A percentile compares a stretch with the other conserved stretches of the same genome.
phyloP scores from a whole-genome alignment of 1,140 invertebrate species.

The Lordiphosa collinella region DNA sequence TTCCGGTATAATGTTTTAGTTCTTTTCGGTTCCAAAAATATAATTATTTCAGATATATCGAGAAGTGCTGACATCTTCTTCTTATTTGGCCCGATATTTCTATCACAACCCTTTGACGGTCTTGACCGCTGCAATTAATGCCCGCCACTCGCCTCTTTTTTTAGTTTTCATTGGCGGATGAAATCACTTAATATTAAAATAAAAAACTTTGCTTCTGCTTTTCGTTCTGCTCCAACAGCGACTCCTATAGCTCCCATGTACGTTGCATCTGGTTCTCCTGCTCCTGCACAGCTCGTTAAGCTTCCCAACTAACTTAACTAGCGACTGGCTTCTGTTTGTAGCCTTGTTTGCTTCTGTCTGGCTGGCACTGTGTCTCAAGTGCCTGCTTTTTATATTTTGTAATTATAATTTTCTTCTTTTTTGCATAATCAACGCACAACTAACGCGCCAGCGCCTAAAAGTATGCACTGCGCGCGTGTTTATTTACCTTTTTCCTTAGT shows the following conservation, averaged over 20 bases:
- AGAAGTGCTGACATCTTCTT: too few relatives aligned
- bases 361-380: slow-evolving; percentile 56
- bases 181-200: background rate
- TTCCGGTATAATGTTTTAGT: too few relatives aligned
- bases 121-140: too few relatives aligned
- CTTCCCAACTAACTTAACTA: slow-evolving; percentile 23
- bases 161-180: too few relatives aligned
- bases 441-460: slow-evolving; percentile 34
- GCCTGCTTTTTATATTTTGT: slow-evolving; percentile 67
- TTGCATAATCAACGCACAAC: slow-evolving; percentile 54
- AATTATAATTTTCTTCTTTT: slow-evolving; percentile 63
- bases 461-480: slow-evolving; percentile 53
- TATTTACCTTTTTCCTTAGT: slow-evolving; percentile 51
- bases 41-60: too few relatives aligned
- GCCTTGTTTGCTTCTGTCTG: slow-evolving; percentile 25
- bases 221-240: slow-evolving; percentile 2
- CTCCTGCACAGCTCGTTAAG: slow-evolving; percentile 17
- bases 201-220: slow-evolving; percentile 19
- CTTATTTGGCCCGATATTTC: too few relatives aligned
- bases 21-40: too few relatives aligned
- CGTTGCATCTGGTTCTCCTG: background rate
- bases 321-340: slow-evolving; percentile 4
- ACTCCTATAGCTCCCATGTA: too few relatives aligned
- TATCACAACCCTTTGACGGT: too few relatives aligned
- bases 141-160: too few relatives aligned